Conservation (phyloP, 1,140 invertebrate genomes). For the Grapholita molesta region DNA sequence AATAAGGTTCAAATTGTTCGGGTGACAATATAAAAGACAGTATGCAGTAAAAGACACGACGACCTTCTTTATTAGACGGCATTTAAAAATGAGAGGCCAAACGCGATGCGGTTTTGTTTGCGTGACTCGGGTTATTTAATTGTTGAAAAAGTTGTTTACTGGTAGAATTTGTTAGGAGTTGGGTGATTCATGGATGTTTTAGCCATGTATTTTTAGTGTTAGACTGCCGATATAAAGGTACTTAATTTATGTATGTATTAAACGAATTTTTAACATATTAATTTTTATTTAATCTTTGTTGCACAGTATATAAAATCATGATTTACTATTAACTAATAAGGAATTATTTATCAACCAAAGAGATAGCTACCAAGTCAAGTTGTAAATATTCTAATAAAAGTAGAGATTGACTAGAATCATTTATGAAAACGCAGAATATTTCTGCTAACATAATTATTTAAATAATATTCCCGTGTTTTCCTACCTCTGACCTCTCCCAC, state of each 20-base stretch:
- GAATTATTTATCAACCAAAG: too few species aligned
- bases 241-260: too few species aligned
- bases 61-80: neutral
- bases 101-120: neutral
- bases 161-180: neutral
- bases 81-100: neutral
- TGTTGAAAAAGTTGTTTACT: neutral
- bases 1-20: too few species aligned
- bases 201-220: neutral
- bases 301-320: too few species aligned
- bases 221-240: too few species aligned
- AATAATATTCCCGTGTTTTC: neutral
- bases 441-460: neutral
- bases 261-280: too few species aligned
- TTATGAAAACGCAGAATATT: neutral
- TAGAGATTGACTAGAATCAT: too few species aligned
- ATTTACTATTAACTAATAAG: too few species aligned
- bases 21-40: neutral
- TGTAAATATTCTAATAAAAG: too few species aligned
- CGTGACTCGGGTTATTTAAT: neutral
- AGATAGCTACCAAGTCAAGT: too few species aligned
- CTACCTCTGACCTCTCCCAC: neutral
- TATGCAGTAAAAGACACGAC: neutral
- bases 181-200: neutral
- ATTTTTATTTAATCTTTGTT: too few species aligned